Evolutionary conservation across 2,888 invertebrate species (phyloP), one percentile per base, ranked within the genome.

Genomic region (Chalcis sispes): DNA sequence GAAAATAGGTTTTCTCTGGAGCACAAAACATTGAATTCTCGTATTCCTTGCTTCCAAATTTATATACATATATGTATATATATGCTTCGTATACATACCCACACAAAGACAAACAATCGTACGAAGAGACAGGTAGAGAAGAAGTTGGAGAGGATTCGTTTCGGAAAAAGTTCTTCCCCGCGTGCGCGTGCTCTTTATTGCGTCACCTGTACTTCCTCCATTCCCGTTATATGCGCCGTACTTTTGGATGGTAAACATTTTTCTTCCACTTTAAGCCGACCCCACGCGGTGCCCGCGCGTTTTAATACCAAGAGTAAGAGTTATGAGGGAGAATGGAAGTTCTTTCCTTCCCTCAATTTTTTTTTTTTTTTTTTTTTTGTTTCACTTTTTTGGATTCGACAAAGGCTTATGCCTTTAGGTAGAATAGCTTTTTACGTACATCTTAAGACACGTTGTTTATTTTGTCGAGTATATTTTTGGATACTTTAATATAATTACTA

Each of bases 201-300:
- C 61, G 62, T 74, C 74, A 66, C 62, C 52, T 74, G 59, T 20
- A 73, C 65, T 65, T 58, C 48, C 48, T 58, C 25, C n/a, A n/a
- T n/a, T n/a, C n/a, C n/a, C n/a, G n/a, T n/a, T n/a, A n/a, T n/a
- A n/a, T n/a, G n/a, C n/a, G n/a, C 29, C 15, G 29, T 64, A 72
- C 40, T 72, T 50, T 8, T 27, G 29, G 25, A 59, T 75, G 62
- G 62, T 62, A 72, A 69, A 62, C 56, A 65, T 69, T 73, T 75
- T 76, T 79, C 79, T 79, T 79, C 61, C 58, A 10, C 75, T 77
- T 76, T 75, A 75, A 76, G 71, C 29, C 46, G n/a, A n/a, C n/a
- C n/a, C n/a, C n/a, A n/a, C n/a, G n/a, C 42, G 32, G 4, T 27
- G 10, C 48, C 23, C 13, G 61, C 10, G 46, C 32, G 42, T 65